Conservation (phyloP, 2,888 invertebrate genomes). For the Mythimna albipuncta region DNA sequence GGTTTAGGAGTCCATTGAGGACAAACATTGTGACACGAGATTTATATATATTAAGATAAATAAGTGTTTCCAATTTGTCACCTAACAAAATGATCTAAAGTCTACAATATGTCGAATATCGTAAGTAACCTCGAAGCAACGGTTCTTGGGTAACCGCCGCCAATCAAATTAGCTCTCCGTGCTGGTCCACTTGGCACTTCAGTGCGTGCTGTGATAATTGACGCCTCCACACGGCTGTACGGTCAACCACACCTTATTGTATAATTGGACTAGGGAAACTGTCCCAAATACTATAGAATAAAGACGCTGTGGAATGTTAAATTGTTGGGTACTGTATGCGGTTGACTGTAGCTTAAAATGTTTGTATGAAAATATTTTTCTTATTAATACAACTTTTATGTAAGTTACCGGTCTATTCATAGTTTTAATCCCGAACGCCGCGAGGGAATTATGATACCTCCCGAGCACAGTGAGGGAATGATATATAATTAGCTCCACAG, state of each 20-base stretch:
- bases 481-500: no score
- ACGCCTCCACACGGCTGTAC: conserved; percentile 57
- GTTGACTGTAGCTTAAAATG: conserved; percentile 47
- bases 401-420: no score
- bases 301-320: background rate
- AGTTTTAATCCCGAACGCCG: no score
- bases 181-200: conserved; percentile 80
- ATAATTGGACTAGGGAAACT: background rate
- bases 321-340: background rate
- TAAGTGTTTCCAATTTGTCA: no score
- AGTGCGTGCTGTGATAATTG: conserved; percentile 80
- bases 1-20: no score
- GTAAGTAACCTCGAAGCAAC: conserved; percentile 65
- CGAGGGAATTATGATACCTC: no score
- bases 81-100: no score
- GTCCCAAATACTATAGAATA: no score
- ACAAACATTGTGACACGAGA: no score
- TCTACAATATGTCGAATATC: background rate
- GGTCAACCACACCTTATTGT: conserved; percentile 15
- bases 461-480: no score
- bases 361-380: conserved; percentile 42
- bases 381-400: conserved; percentile 25
- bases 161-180: conserved; percentile 86
- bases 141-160: conserved; percentile 78
- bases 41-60: no score